phyloP scores from a whole-genome alignment of 2,888 invertebrate genomes.

The Eristalis arbustorum region DNA sequence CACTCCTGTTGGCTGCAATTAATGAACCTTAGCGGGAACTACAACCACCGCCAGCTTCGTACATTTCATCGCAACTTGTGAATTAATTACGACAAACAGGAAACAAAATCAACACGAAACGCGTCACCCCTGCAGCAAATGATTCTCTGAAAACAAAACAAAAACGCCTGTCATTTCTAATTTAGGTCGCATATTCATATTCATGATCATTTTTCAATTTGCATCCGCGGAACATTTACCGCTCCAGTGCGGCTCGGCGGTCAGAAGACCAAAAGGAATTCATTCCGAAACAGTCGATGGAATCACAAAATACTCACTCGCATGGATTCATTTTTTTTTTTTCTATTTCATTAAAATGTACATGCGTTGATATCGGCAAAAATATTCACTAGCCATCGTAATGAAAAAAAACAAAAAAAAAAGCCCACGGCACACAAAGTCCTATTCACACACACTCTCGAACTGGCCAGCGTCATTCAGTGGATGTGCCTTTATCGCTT shows the following conservation, averaged over 20 bases:
- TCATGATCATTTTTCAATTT: not conserved
- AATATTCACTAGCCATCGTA: not conserved
- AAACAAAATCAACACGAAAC: no score
- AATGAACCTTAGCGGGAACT: no score
- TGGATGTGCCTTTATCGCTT: constrained; percentile 9
- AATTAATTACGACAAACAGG: no score
- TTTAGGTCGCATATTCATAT: no score
- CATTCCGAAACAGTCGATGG: not conserved
- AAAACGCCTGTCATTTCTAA: no score
- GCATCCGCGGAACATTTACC: not conserved
- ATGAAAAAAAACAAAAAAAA: not conserved
- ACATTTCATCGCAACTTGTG: no score
- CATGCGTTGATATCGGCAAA: not conserved
- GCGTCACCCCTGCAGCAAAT: no score
- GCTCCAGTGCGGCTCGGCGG: no score
- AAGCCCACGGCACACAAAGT: not conserved
- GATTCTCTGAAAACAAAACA: no score
- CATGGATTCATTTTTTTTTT: not conserved
- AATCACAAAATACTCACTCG: not conserved
- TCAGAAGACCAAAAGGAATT: not conserved
- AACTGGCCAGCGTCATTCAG: constrained; percentile 10
- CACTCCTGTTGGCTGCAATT: no score
- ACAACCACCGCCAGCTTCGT: no score
- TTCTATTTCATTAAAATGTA: not conserved
- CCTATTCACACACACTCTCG: constrained; percentile 1